These are phyloP conservation scores for Cirrhinus molitorella DNA, from an alignment of 2,797 vertebrate species.

Conservation along the genomic window DNA sequence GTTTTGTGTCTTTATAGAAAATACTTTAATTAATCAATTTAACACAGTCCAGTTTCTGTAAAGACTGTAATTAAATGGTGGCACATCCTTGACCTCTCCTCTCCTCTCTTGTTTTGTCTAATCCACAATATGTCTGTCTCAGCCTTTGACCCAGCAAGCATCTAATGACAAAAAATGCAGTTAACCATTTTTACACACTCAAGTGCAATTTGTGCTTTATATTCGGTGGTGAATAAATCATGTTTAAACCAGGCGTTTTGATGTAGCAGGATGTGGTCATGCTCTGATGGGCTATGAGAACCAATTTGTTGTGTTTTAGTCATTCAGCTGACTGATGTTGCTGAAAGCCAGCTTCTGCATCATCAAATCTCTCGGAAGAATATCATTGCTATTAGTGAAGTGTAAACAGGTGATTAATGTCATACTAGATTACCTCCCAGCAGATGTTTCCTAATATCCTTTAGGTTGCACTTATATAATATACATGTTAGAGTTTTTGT, in stretches of 20 bases:
- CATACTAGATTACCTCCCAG: neutral
- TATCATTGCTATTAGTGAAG: neutral
- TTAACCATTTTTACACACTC: neutral
- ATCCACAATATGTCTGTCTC: neutral
- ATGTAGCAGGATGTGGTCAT: conserved; percentile 10
- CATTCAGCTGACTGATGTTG: neutral
- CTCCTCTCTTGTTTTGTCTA: neutral
- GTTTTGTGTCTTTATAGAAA: neutral
- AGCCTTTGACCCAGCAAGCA: conserved; percentile 3
- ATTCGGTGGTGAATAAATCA: neutral
- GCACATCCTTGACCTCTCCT: neutral
- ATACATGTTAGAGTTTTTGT: neutral
- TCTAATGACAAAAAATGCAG: conserved; percentile 9
- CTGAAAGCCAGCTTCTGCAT: neutral
- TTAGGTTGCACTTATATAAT: neutral
- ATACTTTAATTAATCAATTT: neutral
- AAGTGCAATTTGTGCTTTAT: neutral
- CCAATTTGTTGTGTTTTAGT: neutral
- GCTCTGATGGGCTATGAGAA: conserved; percentile 5
- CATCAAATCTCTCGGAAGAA: conserved; percentile 8
- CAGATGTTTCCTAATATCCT: neutral
- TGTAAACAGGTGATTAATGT: conserved; percentile 7
- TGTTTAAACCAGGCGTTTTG: neutral
- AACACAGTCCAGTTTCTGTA: neutral
- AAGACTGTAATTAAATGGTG: neutral